Evolutionary conservation across 2,888 invertebrate species (phyloP).

Genomic region (Perdita meconis): DNA sequence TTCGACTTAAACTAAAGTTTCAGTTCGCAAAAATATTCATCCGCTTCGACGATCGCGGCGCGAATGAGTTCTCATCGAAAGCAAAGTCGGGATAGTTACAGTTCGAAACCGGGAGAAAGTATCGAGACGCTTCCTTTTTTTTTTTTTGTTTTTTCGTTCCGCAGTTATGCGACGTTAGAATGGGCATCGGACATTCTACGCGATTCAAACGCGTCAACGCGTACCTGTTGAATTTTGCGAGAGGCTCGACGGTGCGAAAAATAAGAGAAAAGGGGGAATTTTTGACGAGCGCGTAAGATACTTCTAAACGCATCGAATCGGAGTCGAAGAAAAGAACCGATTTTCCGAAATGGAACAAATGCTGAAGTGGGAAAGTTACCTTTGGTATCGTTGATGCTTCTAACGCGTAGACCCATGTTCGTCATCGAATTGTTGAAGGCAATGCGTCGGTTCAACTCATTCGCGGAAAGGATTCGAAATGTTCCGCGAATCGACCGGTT

Average conservation of each 20-base stretch:
- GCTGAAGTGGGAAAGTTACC: constrained; percentile 47
- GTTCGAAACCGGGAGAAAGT: constrained; percentile 30
- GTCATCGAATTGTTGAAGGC: not conserved
- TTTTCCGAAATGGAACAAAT: no score
- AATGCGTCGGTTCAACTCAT: not conserved
- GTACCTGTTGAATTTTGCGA: constrained; percentile 46
- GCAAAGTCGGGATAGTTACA: constrained; percentile 12
- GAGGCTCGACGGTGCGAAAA: not conserved
- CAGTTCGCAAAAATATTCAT: not conserved
- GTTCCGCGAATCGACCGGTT: constrained; percentile 64
- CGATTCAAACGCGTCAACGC: no score
- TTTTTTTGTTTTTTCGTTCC: constrained; percentile 4
- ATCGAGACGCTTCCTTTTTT: not conserved
- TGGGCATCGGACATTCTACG: not conserved
- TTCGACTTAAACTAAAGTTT: not conserved
- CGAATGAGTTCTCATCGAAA: not conserved
- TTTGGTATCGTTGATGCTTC: constrained; percentile 46
- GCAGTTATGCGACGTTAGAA: not conserved
- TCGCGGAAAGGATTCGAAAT: constrained; percentile 11
- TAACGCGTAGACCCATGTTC: constrained; percentile 46
- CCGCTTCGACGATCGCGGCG: not conserved
- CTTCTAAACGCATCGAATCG: no score
- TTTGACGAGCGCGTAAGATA: no score
- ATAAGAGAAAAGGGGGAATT: no score
- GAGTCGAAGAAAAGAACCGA: not conserved